Conservation (phyloP, 2,888 invertebrate species). For the Isoperla grammatica region DNA sequence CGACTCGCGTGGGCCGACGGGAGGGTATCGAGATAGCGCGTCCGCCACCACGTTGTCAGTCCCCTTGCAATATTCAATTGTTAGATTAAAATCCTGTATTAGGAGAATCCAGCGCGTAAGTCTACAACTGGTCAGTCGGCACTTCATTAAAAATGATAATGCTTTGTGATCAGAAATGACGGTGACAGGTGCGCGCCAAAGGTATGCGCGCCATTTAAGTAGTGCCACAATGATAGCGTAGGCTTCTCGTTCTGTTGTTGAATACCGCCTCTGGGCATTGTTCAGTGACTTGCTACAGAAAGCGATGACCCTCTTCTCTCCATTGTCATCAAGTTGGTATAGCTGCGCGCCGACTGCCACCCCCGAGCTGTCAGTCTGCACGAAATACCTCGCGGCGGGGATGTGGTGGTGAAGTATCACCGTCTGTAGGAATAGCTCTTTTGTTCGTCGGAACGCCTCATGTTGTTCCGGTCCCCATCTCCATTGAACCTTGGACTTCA, state of each 20-base stretch:
- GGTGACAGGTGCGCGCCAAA: conserved; percentile 28
- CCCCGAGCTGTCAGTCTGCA: conserved; percentile 27
- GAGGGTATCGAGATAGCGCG: too few relatives aligned
- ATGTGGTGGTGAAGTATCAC: conserved; percentile 23
- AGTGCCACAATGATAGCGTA: too few relatives aligned
- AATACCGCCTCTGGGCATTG: too few relatives aligned
- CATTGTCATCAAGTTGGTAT: conserved; percentile 20
- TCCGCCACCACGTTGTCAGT: too few relatives aligned
- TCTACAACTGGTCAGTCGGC: conserved; percentile 32
- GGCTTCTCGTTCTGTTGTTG: too few relatives aligned
- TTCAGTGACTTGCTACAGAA: too few relatives aligned
- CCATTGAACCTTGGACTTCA: conserved; percentile 22
- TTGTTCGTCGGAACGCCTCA: conserved; percentile 20
- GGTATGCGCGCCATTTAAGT: too few relatives aligned
- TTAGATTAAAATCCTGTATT: conserved; percentile 17
- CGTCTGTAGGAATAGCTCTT: conserved; percentile 24
- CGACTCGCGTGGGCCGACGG: too few relatives aligned
- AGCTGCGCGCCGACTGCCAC: too few relatives aligned
- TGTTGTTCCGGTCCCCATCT: conserved; percentile 26
- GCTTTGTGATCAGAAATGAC: conserved; percentile 36
- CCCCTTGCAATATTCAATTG: conserved; percentile 23
- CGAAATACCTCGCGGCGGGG: conserved; percentile 17
- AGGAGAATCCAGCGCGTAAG: conserved; percentile 34
- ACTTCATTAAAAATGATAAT: conserved; percentile 33
- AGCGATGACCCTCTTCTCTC: conserved; percentile 26